A percentile compares a stretch with the other conserved stretches of the same genome.
phyloP scores from a whole-genome alignment of 2,888 invertebrate species.

The Meandrusa payeni region DNA sequence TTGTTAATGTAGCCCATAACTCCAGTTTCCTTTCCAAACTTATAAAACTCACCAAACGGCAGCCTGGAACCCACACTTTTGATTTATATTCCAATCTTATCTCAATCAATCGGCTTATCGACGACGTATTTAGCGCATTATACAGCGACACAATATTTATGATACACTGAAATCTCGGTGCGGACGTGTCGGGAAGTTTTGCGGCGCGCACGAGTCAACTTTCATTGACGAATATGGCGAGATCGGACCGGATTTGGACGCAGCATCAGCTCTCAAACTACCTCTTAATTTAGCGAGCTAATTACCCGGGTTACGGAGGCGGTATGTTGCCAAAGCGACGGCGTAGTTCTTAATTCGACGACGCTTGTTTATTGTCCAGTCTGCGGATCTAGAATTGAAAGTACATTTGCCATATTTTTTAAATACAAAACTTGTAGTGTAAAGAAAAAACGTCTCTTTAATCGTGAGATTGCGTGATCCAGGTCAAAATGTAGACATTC shows the following conservation, averaged over 20 bases:
- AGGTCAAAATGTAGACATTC: too few species aligned
- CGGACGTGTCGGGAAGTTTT: slow-evolving; percentile 59
- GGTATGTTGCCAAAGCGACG: slow-evolving; percentile 28
- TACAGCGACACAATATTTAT: slow-evolving; percentile 15
- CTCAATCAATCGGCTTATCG: slow-evolving; percentile 13
- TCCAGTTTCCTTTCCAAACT: background rate
- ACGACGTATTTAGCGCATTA: slow-evolving; percentile 9
- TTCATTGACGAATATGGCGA: slow-evolving; percentile 64
- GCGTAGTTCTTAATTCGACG: slow-evolving; percentile 19
- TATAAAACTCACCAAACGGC: background rate
- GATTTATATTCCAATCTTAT: slow-evolving; percentile 12
- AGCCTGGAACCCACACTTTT: too few species aligned
- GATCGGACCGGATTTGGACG: slow-evolving; percentile 46
- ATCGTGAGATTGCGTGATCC: too few species aligned
- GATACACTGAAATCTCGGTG: slow-evolving; percentile 35
- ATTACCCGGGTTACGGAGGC: slow-evolving; percentile 36
- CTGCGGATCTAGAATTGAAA: background rate
- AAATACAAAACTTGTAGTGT: too few species aligned
- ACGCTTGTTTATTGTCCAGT: slow-evolving; percentile 2
- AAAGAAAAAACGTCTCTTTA: too few species aligned
- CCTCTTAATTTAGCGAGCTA: slow-evolving; percentile 41
- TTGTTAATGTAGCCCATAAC: background rate
- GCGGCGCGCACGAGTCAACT: slow-evolving; percentile 52
- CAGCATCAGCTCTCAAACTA: slow-evolving; percentile 27
- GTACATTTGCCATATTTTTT: too few species aligned